phyloP scores from a whole-genome alignment of 1,140 invertebrate species.

The Pseudobourletiella spinata region DNA sequence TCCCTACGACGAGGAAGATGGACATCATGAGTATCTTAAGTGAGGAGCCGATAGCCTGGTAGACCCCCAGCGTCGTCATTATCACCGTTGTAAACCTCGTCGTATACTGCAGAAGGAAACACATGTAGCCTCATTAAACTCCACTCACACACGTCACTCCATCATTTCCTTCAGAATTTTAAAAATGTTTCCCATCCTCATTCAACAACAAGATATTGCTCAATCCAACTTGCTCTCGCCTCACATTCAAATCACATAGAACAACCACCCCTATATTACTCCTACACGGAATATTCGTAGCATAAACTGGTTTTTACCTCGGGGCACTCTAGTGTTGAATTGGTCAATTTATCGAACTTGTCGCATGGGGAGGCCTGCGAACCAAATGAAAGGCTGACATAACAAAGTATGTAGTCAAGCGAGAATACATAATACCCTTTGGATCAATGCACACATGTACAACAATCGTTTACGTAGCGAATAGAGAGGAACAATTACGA shows the following conservation, averaged over 20 bases:
- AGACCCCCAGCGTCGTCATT: conserved; percentile 22
- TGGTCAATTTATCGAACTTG: not conserved
- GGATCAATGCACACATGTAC: too few species aligned
- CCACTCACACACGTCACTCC: not conserved
- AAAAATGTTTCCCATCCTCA: not conserved
- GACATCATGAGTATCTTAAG: conserved; percentile 23
- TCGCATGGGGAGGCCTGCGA: not conserved
- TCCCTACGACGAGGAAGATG: conserved; percentile 9
- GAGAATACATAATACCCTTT: too few species aligned
- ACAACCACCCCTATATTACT: too few species aligned
- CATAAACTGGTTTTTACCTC: too few species aligned
- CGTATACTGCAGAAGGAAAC: conserved; percentile 15
- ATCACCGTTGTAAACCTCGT: conserved; percentile 16
- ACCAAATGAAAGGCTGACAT: too few species aligned
- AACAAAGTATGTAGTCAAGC: too few species aligned
- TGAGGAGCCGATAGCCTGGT: conserved; percentile 24
- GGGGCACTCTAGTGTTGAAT: not conserved
- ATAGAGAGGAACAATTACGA: too few species aligned
- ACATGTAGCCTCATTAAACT: not conserved
- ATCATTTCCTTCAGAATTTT: not conserved
- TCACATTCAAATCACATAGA: too few species aligned
- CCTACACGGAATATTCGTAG: too few species aligned
- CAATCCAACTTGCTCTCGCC: too few species aligned
- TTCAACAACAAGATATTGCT: too few species aligned
- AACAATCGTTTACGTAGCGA: too few species aligned